phyloP scores from a whole-genome alignment of 2,113 vertebrate species.

The Protobothrops flavoviridis region DNA sequence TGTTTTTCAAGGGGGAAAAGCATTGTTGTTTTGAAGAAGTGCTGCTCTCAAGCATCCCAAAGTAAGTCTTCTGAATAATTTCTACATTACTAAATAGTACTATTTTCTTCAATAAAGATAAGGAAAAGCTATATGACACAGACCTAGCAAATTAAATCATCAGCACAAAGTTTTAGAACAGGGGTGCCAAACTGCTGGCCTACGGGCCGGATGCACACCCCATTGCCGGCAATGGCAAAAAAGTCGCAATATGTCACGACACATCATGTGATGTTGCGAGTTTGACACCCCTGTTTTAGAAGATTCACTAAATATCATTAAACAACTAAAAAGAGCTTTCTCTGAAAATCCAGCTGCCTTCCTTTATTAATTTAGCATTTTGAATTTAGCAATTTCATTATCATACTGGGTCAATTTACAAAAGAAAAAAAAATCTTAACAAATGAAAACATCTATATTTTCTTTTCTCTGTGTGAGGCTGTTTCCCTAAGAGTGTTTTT shows the following conservation, averaged over 20 bases:
- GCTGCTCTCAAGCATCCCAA: neutral
- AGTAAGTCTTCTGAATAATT: neutral
- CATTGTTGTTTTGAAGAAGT: neutral
- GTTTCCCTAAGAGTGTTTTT: neutral
- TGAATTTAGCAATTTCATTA: neutral
- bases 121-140: neutral
- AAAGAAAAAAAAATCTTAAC: neutral
- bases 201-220: too few species aligned
- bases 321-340: neutral
- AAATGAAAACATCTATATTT: neutral
- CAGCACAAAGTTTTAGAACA: neutral
- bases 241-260: too few species aligned
- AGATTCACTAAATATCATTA: neutral
- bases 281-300: neutral
- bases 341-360: neutral
- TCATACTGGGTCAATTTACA: neutral
- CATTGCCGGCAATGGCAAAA: too few species aligned
- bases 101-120: neutral
- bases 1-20: too few species aligned
- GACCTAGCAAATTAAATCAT: neutral
- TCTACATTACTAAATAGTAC: neutral
- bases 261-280: too few species aligned
- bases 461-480: neutral
- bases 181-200: too few species aligned
- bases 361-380: neutral